phyloP scores from a whole-genome alignment of 2,888 invertebrate species.

The Melinaea marsaeus region DNA sequence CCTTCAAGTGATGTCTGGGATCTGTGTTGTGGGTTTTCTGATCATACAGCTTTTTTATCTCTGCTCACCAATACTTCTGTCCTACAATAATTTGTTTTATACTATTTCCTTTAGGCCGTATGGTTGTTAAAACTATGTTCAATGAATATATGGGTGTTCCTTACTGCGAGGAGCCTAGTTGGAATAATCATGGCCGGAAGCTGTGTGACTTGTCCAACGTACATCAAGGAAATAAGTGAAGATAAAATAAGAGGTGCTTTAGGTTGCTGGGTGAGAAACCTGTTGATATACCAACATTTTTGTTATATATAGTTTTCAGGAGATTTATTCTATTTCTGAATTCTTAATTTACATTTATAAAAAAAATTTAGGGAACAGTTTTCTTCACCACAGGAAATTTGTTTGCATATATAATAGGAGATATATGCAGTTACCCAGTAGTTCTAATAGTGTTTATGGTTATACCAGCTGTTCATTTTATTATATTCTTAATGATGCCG shows the following conservation, averaged over 20 bases:
- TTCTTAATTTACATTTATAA: too few relatives aligned
- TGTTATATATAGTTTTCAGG: too few relatives aligned
- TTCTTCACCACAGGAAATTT: slow-evolving; percentile 72
- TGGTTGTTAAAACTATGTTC: slow-evolving; percentile 58
- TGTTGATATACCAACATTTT: too few relatives aligned
- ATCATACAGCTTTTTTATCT: background rate
- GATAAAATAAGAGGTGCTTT: too few relatives aligned
- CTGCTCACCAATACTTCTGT: background rate
- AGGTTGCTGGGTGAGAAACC: too few relatives aligned
- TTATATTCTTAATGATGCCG: slow-evolving; percentile 74
- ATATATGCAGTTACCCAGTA: slow-evolving; percentile 58
- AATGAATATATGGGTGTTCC: slow-evolving; percentile 54
- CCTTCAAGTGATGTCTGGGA: slow-evolving; percentile 48
- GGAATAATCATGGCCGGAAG: too few relatives aligned
- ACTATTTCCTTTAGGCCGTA: background rate
- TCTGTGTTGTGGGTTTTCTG: slow-evolving; percentile 45
- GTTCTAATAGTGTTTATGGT: slow-evolving; percentile 72
- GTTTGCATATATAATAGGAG: slow-evolving; percentile 72
- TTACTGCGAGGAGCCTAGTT: too few relatives aligned
- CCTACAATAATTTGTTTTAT: background rate
- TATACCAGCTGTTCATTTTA: slow-evolving; percentile 56
- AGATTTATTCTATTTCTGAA: too few relatives aligned
- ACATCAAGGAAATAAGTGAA: too few relatives aligned
- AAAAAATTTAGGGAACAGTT: too few relatives aligned
- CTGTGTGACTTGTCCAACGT: too few relatives aligned